Conservation (phyloP, 2,888 invertebrate genomes). For the Anthophora plumipes region DNA sequence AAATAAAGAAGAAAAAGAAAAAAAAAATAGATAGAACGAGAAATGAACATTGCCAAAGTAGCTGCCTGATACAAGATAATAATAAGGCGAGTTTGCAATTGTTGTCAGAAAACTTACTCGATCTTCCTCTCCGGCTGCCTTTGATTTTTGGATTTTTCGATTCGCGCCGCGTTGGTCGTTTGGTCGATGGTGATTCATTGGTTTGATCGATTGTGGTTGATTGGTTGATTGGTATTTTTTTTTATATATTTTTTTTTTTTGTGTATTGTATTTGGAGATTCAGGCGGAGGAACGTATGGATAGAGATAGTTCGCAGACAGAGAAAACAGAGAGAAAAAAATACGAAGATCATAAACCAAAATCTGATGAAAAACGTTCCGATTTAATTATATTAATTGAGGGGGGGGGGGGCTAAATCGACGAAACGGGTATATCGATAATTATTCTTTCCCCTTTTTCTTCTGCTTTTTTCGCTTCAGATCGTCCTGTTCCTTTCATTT, state of each 20-base stretch:
- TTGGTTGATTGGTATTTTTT: slow-evolving; percentile 78
- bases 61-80: slow-evolving; percentile 63
- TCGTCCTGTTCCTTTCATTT: not conserved
- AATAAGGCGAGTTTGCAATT: slow-evolving; percentile 51
- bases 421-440: not conserved
- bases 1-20: slow-evolving; percentile 43
- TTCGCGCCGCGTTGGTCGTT: slow-evolving; percentile 80
- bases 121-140: slow-evolving; percentile 89
- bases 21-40: no score
- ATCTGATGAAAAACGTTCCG: slow-evolving; percentile 62
- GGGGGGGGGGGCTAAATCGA: no score
- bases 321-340: slow-evolving; percentile 76
- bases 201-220: slow-evolving; percentile 62
- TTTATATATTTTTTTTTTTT: slow-evolving; percentile 71
- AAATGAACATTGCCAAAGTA: slow-evolving; percentile 49
- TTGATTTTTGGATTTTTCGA: slow-evolving; percentile 84
- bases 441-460: slow-evolving; percentile 9
- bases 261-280: slow-evolving; percentile 76
- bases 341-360: slow-evolving; percentile 78
- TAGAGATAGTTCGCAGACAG: slow-evolving; percentile 66
- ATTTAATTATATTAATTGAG: slow-evolving; percentile 6
- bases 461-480: not conserved
- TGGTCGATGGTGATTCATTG: slow-evolving; percentile 76
- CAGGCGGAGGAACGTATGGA: slow-evolving; percentile 71
- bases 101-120: slow-evolving; percentile 86